Conservation (phyloP, 2,888 invertebrate species). For the Troglohyphantes excavatus region DNA sequence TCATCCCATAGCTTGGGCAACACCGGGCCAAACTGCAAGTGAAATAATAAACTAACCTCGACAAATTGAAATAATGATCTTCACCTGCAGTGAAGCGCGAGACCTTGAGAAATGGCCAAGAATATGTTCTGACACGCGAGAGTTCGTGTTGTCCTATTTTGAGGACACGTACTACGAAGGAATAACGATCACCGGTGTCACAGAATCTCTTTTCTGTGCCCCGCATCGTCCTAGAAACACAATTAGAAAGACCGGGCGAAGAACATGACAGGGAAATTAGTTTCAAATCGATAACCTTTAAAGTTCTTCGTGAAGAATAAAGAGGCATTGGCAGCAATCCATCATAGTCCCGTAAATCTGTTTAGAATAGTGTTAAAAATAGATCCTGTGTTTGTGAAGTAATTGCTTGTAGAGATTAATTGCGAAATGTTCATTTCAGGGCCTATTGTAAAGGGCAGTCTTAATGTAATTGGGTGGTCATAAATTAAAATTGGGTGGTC, state of each 20-base stretch:
- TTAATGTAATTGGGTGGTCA: too few relatives aligned
- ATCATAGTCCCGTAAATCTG: not conserved
- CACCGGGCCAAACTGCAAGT: too few relatives aligned
- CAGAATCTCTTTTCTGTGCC: not conserved
- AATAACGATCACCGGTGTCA: constrained; percentile 4
- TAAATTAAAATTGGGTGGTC: too few relatives aligned
- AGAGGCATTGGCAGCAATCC: not conserved
- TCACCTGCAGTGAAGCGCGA: not conserved
- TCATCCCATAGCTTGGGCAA: too few relatives aligned
- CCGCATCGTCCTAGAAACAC: constrained; percentile 27
- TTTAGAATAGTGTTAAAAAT: too few relatives aligned
- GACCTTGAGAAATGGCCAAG: constrained; percentile 17
- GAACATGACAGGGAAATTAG: not conserved
- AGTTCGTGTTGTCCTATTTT: not conserved
- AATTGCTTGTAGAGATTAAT: too few relatives aligned
- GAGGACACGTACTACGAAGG: not conserved
- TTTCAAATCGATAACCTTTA: not conserved
- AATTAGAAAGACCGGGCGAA: constrained; percentile 20
- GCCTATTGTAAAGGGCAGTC: too few relatives aligned
- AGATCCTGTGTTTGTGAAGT: too few relatives aligned
- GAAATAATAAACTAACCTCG: too few relatives aligned
- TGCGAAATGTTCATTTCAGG: too few relatives aligned
- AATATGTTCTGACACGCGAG: constrained; percentile 7
- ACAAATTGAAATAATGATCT: too few relatives aligned
- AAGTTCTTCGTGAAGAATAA: not conserved